These are phyloP conservation scores for Pogonomyrmex barbatus DNA, from an alignment of 1,140 invertebrate genomes.

Conservation along the genomic window DNA sequence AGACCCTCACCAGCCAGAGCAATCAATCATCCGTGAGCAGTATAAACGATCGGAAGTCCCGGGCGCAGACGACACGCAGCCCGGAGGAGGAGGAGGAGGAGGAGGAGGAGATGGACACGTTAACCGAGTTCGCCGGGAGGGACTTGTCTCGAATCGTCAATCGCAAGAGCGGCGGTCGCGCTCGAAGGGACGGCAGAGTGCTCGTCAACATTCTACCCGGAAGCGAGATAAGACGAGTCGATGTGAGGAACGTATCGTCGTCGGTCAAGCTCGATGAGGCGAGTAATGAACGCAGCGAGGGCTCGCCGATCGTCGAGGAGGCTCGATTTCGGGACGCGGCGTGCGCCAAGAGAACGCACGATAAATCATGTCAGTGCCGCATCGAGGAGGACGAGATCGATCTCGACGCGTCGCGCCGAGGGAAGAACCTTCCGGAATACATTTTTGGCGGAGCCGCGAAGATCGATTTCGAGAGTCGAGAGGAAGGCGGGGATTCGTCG, in stretches of 20 bases:
- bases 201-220: constrained; percentile 48
- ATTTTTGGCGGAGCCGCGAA: constrained; percentile 6
- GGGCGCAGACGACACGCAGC: constrained; percentile 76
- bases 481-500: neutral
- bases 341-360: neutral
- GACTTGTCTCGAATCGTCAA: neutral
- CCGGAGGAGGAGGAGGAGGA: constrained; percentile 73
- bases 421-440: constrained; percentile 25
- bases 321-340: constrained; percentile 1
- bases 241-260: constrained; percentile 6
- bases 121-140: neutral
- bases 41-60: constrained; percentile 79
- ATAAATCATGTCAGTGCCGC: neutral
- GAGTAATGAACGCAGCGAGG: constrained; percentile 34
- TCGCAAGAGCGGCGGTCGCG: neutral
- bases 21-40: constrained; percentile 83
- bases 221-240: constrained; percentile 44
- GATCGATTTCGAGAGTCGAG: neutral
- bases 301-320: neutral
- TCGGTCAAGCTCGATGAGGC: neutral
- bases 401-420: neutral
- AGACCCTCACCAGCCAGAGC: constrained; percentile 84
- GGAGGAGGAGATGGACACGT: constrained; percentile 47
- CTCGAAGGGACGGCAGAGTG: constrained; percentile 31
- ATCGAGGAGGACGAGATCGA: neutral